Percentiles rank a stretch among this genome's conserved stretches.
phyloP scores from a whole-genome alignment of 2,888 invertebrate species.

The Tetranychus piercei region DNA sequence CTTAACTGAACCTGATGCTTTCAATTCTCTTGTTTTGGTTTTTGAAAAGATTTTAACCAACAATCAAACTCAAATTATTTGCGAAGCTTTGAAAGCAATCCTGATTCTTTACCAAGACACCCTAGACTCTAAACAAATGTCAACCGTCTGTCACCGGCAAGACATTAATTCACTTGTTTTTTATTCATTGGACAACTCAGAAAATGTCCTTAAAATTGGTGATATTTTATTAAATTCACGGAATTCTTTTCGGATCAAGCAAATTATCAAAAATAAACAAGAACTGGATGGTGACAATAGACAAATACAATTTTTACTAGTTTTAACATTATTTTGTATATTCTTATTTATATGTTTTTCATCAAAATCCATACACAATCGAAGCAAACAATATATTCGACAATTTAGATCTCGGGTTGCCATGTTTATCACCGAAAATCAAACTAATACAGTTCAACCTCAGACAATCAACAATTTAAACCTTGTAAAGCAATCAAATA shows the following conservation, averaged over 20 bases:
- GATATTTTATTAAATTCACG: slow-evolving; percentile 6
- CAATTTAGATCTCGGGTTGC: too few relatives aligned
- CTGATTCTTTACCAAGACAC: slow-evolving; percentile 7
- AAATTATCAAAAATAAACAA: slow-evolving; percentile 11
- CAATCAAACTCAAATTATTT: slow-evolving; percentile 10
- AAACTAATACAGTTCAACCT: too few relatives aligned
- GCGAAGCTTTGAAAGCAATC: neutral
- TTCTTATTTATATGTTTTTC: neutral
- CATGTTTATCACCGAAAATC: too few relatives aligned
- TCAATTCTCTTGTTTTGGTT: slow-evolving; percentile 5
- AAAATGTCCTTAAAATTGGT: slow-evolving; percentile 3
- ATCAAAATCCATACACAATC: neutral
- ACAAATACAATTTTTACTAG: neutral
- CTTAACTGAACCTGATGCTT: neutral
- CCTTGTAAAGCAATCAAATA: neutral
- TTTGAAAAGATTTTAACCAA: neutral
- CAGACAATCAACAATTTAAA: too few relatives aligned
- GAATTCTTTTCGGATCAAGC: slow-evolving; percentile 1
- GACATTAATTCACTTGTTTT: neutral
- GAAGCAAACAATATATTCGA: neutral
- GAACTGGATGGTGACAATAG: neutral
- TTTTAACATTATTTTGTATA: neutral
- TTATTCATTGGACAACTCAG: neutral
- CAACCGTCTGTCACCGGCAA: neutral
- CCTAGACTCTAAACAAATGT: neutral